phyloP scores from a whole-genome alignment of 2,113 vertebrate genomes.

The Balaeniceps rex region DNA sequence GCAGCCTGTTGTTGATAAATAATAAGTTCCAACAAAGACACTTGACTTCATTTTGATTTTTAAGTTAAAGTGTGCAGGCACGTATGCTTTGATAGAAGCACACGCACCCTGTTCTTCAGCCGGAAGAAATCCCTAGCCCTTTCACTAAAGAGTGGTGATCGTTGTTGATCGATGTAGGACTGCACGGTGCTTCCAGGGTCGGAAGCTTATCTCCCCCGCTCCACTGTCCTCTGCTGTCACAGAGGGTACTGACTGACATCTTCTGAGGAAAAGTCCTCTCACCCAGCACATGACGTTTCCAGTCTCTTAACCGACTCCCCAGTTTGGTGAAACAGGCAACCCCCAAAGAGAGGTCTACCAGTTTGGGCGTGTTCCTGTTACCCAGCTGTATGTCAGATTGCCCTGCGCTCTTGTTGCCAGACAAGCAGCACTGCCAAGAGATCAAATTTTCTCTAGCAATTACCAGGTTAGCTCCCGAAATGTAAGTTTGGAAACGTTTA shows the following conservation, averaged over 20 bases:
- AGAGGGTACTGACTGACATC: neutral
- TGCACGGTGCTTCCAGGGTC: neutral
- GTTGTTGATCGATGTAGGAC: neutral
- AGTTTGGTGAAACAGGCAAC: neutral
- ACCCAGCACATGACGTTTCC: neutral
- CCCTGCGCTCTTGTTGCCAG: neutral
- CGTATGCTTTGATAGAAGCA: neutral
- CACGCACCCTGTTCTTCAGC: fast-evolving
- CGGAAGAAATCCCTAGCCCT: neutral
- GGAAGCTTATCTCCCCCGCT: neutral
- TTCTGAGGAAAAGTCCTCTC: neutral
- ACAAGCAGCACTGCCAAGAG: neutral
- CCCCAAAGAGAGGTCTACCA: neutral
- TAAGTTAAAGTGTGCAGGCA: neutral
- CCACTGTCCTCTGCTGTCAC: neutral
- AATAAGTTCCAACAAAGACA: neutral
- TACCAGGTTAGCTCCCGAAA: neutral
- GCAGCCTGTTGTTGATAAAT: neutral
- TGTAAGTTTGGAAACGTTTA: neutral
- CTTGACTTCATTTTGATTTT: neutral
- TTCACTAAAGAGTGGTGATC: neutral
- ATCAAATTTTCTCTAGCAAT: no score
- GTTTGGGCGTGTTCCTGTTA: neutral
- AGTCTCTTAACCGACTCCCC: no score
- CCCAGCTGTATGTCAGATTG: neutral